Evolutionary conservation across 2,797 vertebrate genomes (phyloP).

Genomic region (Siniperca scherzeri): DNA sequence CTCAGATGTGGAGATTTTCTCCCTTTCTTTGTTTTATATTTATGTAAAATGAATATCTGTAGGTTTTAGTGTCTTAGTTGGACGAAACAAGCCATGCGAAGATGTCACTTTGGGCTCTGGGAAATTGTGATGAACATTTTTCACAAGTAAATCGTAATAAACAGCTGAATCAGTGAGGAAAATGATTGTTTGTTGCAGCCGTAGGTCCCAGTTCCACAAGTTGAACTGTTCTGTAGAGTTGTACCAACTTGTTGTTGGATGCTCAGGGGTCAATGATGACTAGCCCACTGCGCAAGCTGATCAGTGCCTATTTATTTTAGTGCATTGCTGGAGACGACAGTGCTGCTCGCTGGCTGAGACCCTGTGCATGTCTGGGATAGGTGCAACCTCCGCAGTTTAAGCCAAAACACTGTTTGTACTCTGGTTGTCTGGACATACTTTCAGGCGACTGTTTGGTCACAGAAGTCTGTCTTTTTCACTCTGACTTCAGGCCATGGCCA

Average conservation of each 20-base stretch:
- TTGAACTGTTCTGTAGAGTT: background rate
- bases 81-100: no score
- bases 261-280: conserved; percentile 75
- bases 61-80: no score
- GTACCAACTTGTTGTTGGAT: background rate
- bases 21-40: background rate
- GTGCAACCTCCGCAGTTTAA: background rate
- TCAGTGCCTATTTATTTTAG: conserved; percentile 54
- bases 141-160: background rate
- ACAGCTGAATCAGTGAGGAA: no score
- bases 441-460: background rate
- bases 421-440: background rate
- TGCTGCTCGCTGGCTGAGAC: conserved; percentile 79
- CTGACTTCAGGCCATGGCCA: conserved; percentile 88
- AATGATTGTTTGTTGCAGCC: background rate
- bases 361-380: background rate
- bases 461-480: background rate
- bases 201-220: background rate
- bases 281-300: conserved; percentile 84
- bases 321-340: conserved; percentile 72
- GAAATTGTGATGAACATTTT: background rate
- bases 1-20: background rate
- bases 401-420: background rate
- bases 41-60: background rate
- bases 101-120: no score